phyloP scores from a whole-genome alignment of 2,113 vertebrate species.

The Mustela nigripes region DNA sequence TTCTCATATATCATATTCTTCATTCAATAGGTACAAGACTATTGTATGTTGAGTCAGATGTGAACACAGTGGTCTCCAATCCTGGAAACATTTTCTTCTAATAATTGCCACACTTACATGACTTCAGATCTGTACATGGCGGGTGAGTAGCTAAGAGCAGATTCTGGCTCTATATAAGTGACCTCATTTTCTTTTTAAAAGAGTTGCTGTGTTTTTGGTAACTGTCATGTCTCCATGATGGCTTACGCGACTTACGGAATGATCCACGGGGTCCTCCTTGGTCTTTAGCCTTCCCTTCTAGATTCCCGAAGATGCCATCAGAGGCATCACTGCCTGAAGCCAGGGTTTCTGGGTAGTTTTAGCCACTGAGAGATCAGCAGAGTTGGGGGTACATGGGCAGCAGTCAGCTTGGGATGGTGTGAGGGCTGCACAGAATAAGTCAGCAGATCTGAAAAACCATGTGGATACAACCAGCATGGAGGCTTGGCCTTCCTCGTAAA shows the following conservation, averaged over 20 bases:
- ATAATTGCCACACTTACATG: neutral
- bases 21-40: neutral
- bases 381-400: neutral
- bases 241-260: neutral
- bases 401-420: neutral
- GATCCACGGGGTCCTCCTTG: neutral
- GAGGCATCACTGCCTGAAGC: neutral
- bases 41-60: neutral
- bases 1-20: neutral
- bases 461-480: neutral
- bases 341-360: neutral
- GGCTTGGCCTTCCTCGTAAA: neutral
- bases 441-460: neutral
- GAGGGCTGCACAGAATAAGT: neutral
- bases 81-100: constrained; percentile 9
- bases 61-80: neutral
- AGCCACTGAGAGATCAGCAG: neutral
- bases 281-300: neutral
- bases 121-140: neutral
- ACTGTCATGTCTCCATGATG: neutral
- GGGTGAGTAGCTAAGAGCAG: neutral
- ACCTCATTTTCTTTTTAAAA: neutral
- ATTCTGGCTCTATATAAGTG: neutral
- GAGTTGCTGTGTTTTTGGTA: neutral
- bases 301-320: neutral